Evolutionary conservation across 2,797 vertebrate species (phyloP).

Genomic region (Periophthalmus magnuspinnatus): DNA sequence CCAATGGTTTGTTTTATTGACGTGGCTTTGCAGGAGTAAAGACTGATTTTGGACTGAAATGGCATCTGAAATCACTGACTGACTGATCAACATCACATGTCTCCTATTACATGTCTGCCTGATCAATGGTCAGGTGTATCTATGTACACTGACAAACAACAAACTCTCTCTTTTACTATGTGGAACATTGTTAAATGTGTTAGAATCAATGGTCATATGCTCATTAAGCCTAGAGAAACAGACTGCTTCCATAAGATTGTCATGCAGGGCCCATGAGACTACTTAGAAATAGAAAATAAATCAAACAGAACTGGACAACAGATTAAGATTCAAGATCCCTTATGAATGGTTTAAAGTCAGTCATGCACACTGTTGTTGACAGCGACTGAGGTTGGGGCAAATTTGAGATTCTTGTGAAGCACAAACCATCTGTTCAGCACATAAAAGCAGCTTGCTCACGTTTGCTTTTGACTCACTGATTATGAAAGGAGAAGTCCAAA

Average conservation of each 20-base stretch:
- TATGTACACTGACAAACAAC: background rate
- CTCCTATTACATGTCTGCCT: background rate
- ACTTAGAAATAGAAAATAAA: background rate
- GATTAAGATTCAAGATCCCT: background rate
- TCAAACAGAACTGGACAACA: background rate
- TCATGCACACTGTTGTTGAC: conserved; percentile 3
- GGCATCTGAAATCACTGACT: background rate
- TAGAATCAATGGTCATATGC: background rate
- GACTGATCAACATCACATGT: background rate
- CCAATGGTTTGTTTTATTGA: conserved; percentile 22
- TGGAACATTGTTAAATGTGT: background rate
- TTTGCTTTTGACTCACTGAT: background rate
- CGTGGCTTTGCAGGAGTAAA: background rate
- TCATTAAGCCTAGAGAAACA: background rate
- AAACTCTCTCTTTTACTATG: background rate
- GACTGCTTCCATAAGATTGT: background rate
- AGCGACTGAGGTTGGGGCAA: conserved; percentile 4
- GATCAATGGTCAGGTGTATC: background rate
- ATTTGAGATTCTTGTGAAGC: conserved; percentile 7
- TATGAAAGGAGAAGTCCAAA: conserved; percentile 5
- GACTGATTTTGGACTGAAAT: conserved; percentile 3
- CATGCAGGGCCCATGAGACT: background rate
- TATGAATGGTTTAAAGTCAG: background rate
- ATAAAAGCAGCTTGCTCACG: conserved; percentile 5
- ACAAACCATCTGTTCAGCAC: conserved; percentile 4